Evolutionary conservation across 2,888 invertebrate genomes (phyloP), one percentile per base, ranked within the genome.

Genomic region (Mycalesis mineus): DNA sequence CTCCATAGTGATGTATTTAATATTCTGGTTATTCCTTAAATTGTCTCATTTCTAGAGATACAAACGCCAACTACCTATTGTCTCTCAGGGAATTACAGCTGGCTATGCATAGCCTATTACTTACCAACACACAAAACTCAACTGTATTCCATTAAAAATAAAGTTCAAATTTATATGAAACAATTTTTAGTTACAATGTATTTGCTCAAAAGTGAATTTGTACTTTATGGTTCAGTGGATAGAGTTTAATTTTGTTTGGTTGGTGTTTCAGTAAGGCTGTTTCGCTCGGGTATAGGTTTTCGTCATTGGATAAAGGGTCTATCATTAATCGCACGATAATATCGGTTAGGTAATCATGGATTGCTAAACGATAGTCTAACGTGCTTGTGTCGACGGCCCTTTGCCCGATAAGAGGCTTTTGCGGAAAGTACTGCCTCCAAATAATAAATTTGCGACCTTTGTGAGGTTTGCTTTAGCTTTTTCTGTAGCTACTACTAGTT

Each of bases 281-380:
- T 80, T 69, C 33, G 54, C 65, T 61, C 51, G 50, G 55, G 65
- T 57, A 60, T 55, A 56, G 62, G 68, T 68, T 75, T 77, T 81
- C 81, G 82, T 81, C 82, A 77, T 82, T 80, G 84, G 84, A 84
- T 86, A 85, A 83, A 85, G 83, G 84, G 83, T 77, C 73, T 65
- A 68, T 77, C 82, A 87, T 87, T 85, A 86, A 86, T 86, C 85
- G 84, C 79, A 69, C 76, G 86, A 86, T 86, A 86, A 84, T 84
- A 86, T 86, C 86, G 78, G 78, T 74, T 76, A 75, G 70, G 84
- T 84, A 84, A 86, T 84, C 84, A 78, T 75, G 80, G 83, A 84
- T 85, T 84, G 81, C 83, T 82, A 81, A 85, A 82, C 78, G 84
- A 79, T 82, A 78, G 80, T 82, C 78, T 77, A 79, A 79, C 78